Conservation (phyloP, 2,888 invertebrate species). For the Ophion obscuratus region DNA sequence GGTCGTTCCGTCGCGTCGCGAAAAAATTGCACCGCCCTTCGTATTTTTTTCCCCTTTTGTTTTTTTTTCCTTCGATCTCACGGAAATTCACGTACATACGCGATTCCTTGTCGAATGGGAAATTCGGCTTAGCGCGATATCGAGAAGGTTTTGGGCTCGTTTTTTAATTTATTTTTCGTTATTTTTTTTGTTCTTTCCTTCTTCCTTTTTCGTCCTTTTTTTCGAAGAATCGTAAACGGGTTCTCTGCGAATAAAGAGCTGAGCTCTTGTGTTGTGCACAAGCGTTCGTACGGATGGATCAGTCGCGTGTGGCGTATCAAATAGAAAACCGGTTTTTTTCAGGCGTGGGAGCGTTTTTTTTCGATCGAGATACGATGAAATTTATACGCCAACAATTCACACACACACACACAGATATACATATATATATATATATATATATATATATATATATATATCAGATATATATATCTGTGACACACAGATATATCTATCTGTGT, state of each 20-base stretch:
- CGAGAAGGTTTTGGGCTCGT: slow-evolving; percentile 6
- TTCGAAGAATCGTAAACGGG: slow-evolving; percentile 60
- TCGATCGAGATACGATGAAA: slow-evolving; percentile 56
- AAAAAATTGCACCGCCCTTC: slow-evolving; percentile 13
- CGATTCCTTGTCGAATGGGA: slow-evolving; percentile 3
- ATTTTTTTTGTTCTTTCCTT: background rate
- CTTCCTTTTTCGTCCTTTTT: slow-evolving; percentile 11
- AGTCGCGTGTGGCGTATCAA: slow-evolving; percentile 60
- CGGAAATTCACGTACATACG: background rate
- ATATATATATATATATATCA: no score
- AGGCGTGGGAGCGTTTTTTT: slow-evolving; percentile 60
- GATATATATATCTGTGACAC: no score
- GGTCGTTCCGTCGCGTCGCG: slow-evolving; percentile 78
- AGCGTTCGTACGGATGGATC: slow-evolving; percentile 29
- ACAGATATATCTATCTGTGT: no score
- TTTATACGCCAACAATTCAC: slow-evolving; percentile 57
- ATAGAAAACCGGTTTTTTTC: slow-evolving; percentile 61
- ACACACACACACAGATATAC: background rate
- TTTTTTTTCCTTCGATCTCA: background rate
- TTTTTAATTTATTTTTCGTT: background rate
- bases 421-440: no score
- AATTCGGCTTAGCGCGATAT: slow-evolving; percentile 15
- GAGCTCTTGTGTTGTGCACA: slow-evolving; percentile 3
- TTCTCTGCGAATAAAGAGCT: slow-evolving; percentile 38
- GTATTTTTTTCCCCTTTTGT: no score